Base-by-base conservation (phyloP, 2,113 vertebrate genomes). In the Oplegnathus fasciatus region DNA sequence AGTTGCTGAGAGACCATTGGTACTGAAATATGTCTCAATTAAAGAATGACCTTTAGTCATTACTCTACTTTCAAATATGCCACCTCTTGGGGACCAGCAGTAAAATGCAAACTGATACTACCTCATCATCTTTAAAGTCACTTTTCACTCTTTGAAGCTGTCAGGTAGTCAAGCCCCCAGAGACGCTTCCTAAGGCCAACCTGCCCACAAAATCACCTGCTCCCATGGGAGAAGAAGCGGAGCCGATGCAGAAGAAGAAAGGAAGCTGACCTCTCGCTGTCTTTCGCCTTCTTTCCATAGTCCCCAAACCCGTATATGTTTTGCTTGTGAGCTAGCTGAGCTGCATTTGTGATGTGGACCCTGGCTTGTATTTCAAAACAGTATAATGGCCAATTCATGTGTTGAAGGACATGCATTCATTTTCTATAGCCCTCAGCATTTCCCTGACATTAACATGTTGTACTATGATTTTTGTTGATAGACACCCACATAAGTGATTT, bases 391-490 rank as follows among this genome's bases (percentile, higher is more conserved):
- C 64, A 52, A 30, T 62, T 40, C 44, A 46, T 76, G 67, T 28
- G 75, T 24, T 73, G 75, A 93, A 87, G 83, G 83, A 81, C 37
- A 48, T 44, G 28, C 58, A 67, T 52, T 83, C 24, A 48, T 85
- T 85, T 84, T 66, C 48, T 61, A 60, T 50, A n/a, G n/a, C 75
- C 61, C 26, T 61, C 42, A 66, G 48, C 75, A 42, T 80, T 66
- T 64, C 54, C 1, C 20, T 64, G 54, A 61, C 74, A 78, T 48
- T 5, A 50, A 24, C 28, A n/a, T 30, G 0, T 50, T 57, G 37
- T 30, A 42, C 30, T 50, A 30, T 13, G 17, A 34, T 24, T 61
- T 28, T 60, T 30, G 62, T 40, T 55, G 46, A 70, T 22, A 40
- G 28, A 71, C 14, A 14, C 54, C 3, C 24, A 9, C 30, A 50